Percentiles rank a stretch among this genome's conserved stretches.
Conservation (phyloP, 1,140 invertebrate species). For the Diploscapter pachys region DNA sequence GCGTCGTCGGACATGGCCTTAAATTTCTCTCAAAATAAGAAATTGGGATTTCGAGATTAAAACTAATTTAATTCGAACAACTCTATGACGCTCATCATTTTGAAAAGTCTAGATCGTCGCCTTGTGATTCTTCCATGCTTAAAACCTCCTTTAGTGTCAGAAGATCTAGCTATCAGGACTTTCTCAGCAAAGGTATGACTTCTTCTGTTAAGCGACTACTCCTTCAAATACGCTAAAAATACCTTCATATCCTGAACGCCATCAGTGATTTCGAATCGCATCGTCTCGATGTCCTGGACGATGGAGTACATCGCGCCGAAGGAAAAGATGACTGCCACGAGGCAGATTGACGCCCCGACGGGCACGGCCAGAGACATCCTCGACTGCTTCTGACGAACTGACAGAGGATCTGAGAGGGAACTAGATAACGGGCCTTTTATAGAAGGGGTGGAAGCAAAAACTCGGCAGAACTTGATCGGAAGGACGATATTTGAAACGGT, state of each 20-base stretch:
- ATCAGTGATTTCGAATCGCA: neutral
- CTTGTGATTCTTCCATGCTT: neutral
- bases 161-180: too few species aligned
- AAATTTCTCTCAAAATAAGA: neutral
- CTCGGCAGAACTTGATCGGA: too few species aligned
- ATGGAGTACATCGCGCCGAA: constrained; percentile 5
- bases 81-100: too few species aligned
- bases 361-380: neutral
- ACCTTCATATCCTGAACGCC: constrained; percentile 12
- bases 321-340: constrained; percentile 7
- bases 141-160: neutral
- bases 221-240: neutral
- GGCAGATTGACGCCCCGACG: constrained; percentile 6
- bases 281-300: constrained; percentile 9
- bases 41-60: neutral
- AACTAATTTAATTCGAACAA: too few species aligned
- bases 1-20: constrained; percentile 17
- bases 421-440: too few species aligned
- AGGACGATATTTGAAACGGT: too few species aligned
- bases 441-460: too few species aligned
- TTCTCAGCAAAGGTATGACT: too few species aligned
- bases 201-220: too few species aligned
- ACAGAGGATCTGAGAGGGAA: too few species aligned
- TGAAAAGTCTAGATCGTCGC: too few species aligned
- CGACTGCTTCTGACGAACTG: too few species aligned